Percentiles rank a stretch among this genome's conserved stretches.
Evolutionary conservation across 2,888 invertebrate species (phyloP).

Genomic region (Arctia plantaginis): DNA sequence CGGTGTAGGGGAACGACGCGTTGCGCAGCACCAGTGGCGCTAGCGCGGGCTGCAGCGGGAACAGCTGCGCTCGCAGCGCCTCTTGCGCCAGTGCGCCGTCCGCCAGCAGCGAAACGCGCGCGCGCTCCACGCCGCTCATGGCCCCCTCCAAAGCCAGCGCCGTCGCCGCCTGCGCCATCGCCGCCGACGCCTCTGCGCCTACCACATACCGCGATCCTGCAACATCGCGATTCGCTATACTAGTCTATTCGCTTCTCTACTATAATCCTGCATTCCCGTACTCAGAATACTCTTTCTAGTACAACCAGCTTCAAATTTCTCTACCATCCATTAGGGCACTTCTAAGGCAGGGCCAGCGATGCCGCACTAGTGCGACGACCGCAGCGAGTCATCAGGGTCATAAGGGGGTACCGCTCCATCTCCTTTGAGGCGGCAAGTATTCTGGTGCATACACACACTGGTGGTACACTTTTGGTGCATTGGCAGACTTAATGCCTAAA

Average conservation of each 20-base stretch:
- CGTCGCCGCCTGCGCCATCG: constrained; percentile 60
- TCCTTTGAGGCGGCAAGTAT: no score
- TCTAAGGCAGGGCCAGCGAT: no score
- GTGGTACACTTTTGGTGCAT: no score
- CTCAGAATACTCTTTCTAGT: no score
- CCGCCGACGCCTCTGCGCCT: constrained; percentile 70
- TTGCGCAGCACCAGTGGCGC: constrained; percentile 28
- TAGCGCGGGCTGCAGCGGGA: constrained; percentile 42
- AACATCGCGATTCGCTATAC: not conserved
- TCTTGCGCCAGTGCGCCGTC: constrained; percentile 50
- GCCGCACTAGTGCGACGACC: no score
- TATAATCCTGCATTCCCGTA: no score
- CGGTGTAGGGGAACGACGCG: constrained; percentile 79
- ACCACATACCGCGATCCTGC: constrained; percentile 75
- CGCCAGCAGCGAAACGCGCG: constrained; percentile 52
- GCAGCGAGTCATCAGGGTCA: no score
- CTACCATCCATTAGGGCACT: no score
- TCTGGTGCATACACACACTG: no score
- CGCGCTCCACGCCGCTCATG: constrained; percentile 55
- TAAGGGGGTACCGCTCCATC: no score
- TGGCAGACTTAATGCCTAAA: no score
- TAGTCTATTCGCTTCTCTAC: not conserved
- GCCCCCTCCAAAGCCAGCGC: constrained; percentile 43
- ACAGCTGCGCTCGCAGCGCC: constrained; percentile 15
- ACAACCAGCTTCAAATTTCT: no score